Base-by-base conservation (phyloP, 2,113 vertebrate genomes). In the Cyprinodon tularosa region DNA sequence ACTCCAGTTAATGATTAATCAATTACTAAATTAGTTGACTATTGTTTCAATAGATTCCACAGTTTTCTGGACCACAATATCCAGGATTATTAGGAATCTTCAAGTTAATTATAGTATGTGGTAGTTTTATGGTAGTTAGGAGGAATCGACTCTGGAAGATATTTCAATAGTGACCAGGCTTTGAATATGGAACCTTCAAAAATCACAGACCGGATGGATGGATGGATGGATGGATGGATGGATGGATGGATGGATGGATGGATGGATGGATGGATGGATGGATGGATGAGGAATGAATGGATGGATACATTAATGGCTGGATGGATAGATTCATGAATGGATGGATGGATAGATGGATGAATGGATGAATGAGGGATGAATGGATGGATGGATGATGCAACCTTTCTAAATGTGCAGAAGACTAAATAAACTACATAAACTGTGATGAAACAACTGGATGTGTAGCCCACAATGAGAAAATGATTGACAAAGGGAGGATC, bases 401-500 rank as follows among this genome's bases (percentile, higher is more conserved):
- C 29, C 1, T 29, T 14, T 14, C 50, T 17, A 17, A 53, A 53
- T 20, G 17, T 57, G 50, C 15, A 57, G 17, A 14, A n/a, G 50
- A 9, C 17, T 57, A 57, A 57, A 57, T 57, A 20, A 0, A 29
- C 47, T 40, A n/a, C n/a, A 29, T 42, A 65, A 42, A 39, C 20
- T 10, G 45, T 44, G 53, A 38, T 29, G 37, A 22, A 72, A 67
- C 57, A 60, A n/a, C 48, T 66, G 66, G 11, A 29, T 53, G 20
- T 15, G 15, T 36, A 73, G 0, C 74, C 36, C 68, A 71, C 45
- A 62, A 42, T 44, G 37, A 71, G 62, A 74, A 87, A 67, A 76
- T 84, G 71, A 73, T 68, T 82, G 78, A 82, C n/a, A 45, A 74
- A 63, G 71, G 81, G 76, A 62, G 70, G 66, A 10, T 38, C 22